phyloP scores from a whole-genome alignment of 2,888 invertebrate species.

The Melinopterus prodromus region DNA sequence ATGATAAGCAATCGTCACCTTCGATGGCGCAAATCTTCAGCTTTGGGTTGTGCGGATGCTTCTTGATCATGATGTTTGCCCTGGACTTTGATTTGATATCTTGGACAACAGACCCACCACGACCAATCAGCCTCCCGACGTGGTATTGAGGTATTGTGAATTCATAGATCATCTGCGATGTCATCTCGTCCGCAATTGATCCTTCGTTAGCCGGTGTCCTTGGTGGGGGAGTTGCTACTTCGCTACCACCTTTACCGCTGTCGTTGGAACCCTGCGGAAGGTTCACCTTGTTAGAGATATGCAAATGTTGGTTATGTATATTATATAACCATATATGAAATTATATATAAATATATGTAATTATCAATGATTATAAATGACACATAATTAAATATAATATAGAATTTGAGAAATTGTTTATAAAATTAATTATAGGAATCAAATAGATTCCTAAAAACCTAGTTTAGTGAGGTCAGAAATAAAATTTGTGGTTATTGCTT shows the following conservation, averaged over 20 bases:
- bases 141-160: conserved; percentile 78
- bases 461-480: too few species aligned
- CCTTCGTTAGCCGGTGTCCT: conserved; percentile 62
- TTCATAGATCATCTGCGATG: conserved; percentile 67
- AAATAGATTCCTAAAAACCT: too few species aligned
- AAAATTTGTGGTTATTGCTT: too few species aligned
- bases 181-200: conserved; percentile 42
- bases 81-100: conserved; percentile 80
- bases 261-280: conserved; percentile 76
- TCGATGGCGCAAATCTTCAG: conserved; percentile 86
- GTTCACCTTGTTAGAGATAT: too few species aligned
- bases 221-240: conserved; percentile 74
- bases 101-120: conserved; percentile 82
- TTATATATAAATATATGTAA: too few species aligned
- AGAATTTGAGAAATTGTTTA: too few species aligned
- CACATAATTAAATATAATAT: too few species aligned
- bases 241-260: conserved; percentile 77
- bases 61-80: conserved; percentile 80
- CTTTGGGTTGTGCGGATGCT: conserved; percentile 76
- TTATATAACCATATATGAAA: too few species aligned
- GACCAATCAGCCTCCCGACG: conserved; percentile 89
- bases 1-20: conserved; percentile 61
- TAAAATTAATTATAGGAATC: too few species aligned
- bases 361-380: too few species aligned
- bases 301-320: too few species aligned